These are phyloP conservation scores for Thera britannica DNA, from an alignment of 2,888 invertebrate species.

Conservation along the genomic window DNA sequence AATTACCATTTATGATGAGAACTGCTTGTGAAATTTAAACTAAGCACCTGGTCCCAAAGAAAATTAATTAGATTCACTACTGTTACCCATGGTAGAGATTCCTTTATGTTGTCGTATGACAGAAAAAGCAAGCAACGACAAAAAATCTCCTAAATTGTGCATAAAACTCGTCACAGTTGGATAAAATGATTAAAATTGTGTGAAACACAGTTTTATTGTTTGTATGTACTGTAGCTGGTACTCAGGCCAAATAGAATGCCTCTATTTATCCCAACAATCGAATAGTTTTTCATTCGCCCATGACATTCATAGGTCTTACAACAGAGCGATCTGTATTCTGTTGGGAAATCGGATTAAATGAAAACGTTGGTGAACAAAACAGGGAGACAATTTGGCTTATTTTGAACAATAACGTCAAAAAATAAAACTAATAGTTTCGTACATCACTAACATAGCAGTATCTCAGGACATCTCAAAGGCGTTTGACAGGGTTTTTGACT, in stretches of 20 bases:
- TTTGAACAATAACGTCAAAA: not conserved
- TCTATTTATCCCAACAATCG: conserved; percentile 25
- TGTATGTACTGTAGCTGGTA: not conserved
- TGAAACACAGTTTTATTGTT: not conserved
- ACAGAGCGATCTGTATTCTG: conserved; percentile 21
- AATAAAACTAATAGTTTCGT: not conserved
- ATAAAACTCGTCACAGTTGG: not conserved
- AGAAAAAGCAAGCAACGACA: not conserved
- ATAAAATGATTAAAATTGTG: not conserved
- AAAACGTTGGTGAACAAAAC: conserved; percentile 13
- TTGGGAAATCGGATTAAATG: conserved; percentile 29
- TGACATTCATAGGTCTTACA: conserved; percentile 37
- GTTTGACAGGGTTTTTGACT: too few species aligned
- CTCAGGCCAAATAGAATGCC: not conserved
- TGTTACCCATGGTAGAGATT: too few species aligned
- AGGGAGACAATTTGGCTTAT: not conserved
- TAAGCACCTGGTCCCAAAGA: too few species aligned
- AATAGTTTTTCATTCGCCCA: conserved; percentile 36
- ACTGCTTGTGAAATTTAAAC: too few species aligned
- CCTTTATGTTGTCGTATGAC: not conserved
- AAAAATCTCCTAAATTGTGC: not conserved
- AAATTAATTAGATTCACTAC: too few species aligned
- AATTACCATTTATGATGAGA: too few species aligned
- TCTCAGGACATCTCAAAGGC: too few species aligned
- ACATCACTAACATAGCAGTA: too few species aligned